phyloP scores from a whole-genome alignment of 92 coral and sea anemone genomes.

The Porites cylindrica region DNA sequence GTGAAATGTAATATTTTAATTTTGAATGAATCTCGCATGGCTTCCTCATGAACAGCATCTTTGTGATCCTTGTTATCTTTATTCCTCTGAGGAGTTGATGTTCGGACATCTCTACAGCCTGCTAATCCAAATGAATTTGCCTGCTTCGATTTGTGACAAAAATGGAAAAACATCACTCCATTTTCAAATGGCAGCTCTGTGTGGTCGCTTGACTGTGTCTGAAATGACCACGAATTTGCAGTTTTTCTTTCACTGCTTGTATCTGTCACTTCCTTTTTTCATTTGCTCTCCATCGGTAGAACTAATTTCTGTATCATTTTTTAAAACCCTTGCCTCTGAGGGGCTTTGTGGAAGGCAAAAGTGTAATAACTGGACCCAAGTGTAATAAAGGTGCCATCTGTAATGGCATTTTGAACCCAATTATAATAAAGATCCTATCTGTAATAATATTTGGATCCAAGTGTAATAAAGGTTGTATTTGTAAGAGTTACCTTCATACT shows the following conservation, averaged over 20 bases:
- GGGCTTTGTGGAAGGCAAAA: too few species aligned
- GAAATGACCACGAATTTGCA: conserved; percentile 23
- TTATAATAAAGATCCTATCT: too few species aligned
- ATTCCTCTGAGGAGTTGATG: conserved; percentile 35
- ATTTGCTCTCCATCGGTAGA: conserved; percentile 38
- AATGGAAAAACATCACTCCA: conserved; percentile 16
- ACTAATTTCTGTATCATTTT: conserved; percentile 29
- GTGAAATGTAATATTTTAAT: neutral
- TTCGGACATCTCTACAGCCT: conserved; percentile 21
- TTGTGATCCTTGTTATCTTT: conserved; percentile 13
- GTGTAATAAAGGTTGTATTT: too few species aligned
- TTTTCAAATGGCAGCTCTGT: conserved; percentile 23
- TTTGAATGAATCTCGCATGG: neutral
- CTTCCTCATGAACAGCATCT: conserved; percentile 22
- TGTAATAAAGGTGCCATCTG: too few species aligned
- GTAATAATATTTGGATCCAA: too few species aligned
- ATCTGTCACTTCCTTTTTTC: conserved; percentile 26
- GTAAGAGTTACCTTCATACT: too few species aligned
- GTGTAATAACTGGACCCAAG: too few species aligned
- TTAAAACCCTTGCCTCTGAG: conserved; percentile 15
- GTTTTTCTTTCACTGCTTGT: conserved; percentile 29
- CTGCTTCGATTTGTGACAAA: conserved; percentile 11
- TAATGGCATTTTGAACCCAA: too few species aligned
- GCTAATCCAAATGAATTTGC: conserved; percentile 48
- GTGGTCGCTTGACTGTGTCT: conserved; percentile 15